phyloP scores from a whole-genome alignment of 2,113 vertebrate genomes.

The Hepsetus odoe region DNA sequence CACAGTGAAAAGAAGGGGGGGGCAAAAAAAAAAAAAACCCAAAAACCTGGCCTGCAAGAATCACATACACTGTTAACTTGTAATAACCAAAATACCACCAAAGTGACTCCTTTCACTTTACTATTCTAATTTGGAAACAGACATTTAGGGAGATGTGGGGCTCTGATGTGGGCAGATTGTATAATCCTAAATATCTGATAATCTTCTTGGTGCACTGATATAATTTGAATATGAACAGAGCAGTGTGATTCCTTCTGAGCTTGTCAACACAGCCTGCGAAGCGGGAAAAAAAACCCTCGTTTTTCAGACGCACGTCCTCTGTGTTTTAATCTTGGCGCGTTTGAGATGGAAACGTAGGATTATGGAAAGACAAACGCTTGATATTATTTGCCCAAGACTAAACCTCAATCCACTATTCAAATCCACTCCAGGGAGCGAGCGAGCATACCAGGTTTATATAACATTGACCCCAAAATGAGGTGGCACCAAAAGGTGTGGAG shows the following conservation, averaged over 20 bases:
- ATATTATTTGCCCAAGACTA: conserved; percentile 15
- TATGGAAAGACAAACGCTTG: conserved; percentile 43
- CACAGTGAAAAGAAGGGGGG: too few species aligned
- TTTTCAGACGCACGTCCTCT: background rate
- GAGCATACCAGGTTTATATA: background rate
- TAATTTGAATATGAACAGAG: conserved; percentile 23
- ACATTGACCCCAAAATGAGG: background rate
- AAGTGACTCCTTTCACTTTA: background rate
- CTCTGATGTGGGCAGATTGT: conserved; percentile 3
- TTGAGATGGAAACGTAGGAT: conserved; percentile 43
- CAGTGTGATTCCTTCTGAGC: background rate
- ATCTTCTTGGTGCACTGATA: conserved; percentile 47
- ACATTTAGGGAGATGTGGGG: background rate
- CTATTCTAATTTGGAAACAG: background rate
- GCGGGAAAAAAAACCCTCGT: background rate
- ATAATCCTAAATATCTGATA: conserved; percentile 51
- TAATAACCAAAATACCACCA: background rate
- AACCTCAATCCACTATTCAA: conserved; percentile 12
- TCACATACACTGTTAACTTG: background rate
- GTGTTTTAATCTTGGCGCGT: conserved; percentile 46
- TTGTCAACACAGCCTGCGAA: background rate
- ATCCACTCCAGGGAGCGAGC: background rate
- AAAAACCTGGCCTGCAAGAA: background rate
- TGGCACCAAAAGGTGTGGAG: background rate
- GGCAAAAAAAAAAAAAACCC: conserved; percentile 31